phyloP scores from a whole-genome alignment of 2,888 invertebrate genomes.

The Platycnemis pennipes region DNA sequence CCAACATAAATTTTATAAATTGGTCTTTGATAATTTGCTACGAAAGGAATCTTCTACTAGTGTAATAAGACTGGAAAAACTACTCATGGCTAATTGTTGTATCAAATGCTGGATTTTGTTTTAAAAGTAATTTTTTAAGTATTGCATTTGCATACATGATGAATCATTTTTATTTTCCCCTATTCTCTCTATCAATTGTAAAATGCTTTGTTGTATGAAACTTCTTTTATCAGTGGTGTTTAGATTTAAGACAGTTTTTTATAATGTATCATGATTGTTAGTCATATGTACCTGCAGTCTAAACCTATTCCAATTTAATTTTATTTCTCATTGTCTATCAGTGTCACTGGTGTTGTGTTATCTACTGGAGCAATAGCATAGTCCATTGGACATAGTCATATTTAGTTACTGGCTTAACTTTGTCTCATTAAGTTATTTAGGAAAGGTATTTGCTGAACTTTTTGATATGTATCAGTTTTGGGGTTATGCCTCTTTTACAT shows the following conservation, averaged over 20 bases:
- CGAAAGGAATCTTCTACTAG: conserved; percentile 54
- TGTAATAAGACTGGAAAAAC: conserved; percentile 50
- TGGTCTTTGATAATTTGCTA: neutral
- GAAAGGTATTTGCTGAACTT: neutral
- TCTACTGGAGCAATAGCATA: conserved; percentile 7
- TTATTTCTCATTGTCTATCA: neutral
- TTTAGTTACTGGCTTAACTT: neutral
- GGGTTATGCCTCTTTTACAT: neutral
- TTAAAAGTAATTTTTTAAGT: neutral
- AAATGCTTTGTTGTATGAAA: neutral
- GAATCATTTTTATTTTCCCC: neutral
- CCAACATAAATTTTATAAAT: conserved; percentile 61
- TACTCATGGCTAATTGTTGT: conserved; percentile 33
- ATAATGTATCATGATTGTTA: conserved; percentile 39
- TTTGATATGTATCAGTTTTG: neutral
- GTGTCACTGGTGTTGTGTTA: conserved; percentile 23
- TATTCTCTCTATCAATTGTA: conserved; percentile 37
- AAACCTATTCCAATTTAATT: conserved; percentile 2
- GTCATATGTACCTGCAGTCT: conserved; percentile 30
- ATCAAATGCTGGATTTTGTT: conserved; percentile 29
- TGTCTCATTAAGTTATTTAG: neutral
- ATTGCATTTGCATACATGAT: neutral
- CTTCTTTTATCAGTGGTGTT: conserved; percentile 29
- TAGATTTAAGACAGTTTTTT: conserved; percentile 34
- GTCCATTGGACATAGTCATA: conserved; percentile 1